Base-by-base conservation (phyloP, 2,113 vertebrate species). In the Mus pahari region DNA sequence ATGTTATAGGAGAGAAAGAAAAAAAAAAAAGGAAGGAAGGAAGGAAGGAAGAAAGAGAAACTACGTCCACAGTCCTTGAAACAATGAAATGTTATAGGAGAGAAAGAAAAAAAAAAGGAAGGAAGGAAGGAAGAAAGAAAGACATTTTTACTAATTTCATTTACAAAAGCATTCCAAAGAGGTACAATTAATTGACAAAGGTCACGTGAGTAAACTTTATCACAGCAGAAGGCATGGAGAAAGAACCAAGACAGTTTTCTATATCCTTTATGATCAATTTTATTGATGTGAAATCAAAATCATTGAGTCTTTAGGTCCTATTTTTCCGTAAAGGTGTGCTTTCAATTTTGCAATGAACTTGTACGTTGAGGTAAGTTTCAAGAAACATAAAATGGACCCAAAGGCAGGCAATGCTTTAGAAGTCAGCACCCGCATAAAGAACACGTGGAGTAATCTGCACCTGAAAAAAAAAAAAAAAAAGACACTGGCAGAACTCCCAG, bases 321-420 rank as follows among this genome's bases (percentile, higher is more conserved):
- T 19, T 19, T 58, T 58, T 39, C 7, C 20, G 78, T 36, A 88
- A 50, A 48, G 60, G 7, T 48, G 42, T 66, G 78, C 90, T 96
- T 83, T 75, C 62, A 93, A 79, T 73, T 86, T 95, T 87, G 60
- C 62, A 20, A 31, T 70, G 91, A 95, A 97, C 89, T 97, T 93
- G 50, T n/a, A 73, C 26, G 3, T 12, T 53, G 50, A 89, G 64
- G 22, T 92, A 95, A 96, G 81, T 97, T 96, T 89, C 71, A 96
- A 89, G 92, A 26, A 89, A 91, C 42, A 53, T 31, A 70, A 92
- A 60, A 70, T 83, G 77, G 58, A 92, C 77, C 89, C 60, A 87
- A 84, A 92, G 50, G 74, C 73, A 87, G 91, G 74, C 58, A 94
- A 89, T 53, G 50, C 77, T 73, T 42, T 71, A 74, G 79, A 55